phyloP scores from a whole-genome alignment of 2,113 vertebrate species.

The Passer montanus region DNA sequence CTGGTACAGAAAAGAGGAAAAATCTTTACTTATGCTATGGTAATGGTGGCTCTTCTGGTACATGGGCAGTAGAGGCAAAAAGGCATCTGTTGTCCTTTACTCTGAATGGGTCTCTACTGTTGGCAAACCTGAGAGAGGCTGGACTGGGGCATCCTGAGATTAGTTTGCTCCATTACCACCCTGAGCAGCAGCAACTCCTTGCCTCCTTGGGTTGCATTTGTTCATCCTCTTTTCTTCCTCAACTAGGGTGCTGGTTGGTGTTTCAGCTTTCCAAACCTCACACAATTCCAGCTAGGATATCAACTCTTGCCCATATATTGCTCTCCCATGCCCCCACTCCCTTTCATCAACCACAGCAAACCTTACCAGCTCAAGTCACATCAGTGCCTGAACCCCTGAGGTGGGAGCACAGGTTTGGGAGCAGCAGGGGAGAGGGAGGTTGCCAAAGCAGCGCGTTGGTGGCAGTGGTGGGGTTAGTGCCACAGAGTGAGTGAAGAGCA shows the following conservation, averaged over 20 bases:
- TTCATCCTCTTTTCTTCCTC: neutral
- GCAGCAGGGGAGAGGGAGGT: neutral
- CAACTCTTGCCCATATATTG: neutral
- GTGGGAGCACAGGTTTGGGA: neutral
- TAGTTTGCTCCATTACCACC: neutral
- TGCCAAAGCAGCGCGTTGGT: fast-evolving
- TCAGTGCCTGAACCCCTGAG: neutral
- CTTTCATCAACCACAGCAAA: neutral
- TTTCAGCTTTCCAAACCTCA: neutral
- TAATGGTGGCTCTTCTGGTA: neutral
- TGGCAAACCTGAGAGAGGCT: neutral
- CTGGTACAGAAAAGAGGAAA: neutral
- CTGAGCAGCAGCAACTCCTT: neutral
- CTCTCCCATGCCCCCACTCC: neutral
- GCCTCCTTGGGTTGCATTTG: neutral
- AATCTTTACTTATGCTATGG: fast-evolving
- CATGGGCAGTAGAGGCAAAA: neutral
- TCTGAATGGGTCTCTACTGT: neutral
- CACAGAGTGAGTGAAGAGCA: fast-evolving
- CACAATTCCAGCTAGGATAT: neutral
- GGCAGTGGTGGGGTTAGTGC: neutral
- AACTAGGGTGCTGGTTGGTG: neutral
- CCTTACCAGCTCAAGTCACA: neutral
- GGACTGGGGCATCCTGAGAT: neutral
- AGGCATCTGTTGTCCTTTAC: neutral